Evolutionary conservation across 2,888 invertebrate genomes (phyloP).

Genomic region (Drosophila koepferae): DNA sequence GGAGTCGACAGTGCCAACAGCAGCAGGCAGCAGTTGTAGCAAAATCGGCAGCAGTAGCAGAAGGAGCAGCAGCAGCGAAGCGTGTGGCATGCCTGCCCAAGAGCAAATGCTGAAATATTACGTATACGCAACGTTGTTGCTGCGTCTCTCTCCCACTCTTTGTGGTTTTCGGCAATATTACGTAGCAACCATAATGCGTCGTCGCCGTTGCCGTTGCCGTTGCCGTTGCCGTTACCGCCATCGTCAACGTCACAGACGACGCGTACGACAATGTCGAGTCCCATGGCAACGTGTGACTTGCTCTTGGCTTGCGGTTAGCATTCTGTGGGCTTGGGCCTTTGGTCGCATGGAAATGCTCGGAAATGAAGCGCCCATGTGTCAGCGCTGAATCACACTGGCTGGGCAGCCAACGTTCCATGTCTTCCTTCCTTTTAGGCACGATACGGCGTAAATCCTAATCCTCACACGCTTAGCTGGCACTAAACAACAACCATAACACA

Average conservation of each 20-base stretch:
- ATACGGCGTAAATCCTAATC: slow-evolving; percentile 75
- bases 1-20: slow-evolving; percentile 28
- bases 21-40: slow-evolving; percentile 18
- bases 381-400: slow-evolving; percentile 40
- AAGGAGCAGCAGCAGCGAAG: slow-evolving; percentile 59
- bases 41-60: slow-evolving; percentile 22
- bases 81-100: slow-evolving; percentile 53
- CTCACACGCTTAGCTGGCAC: slow-evolving; percentile 68
- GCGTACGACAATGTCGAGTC: slow-evolving; percentile 62
- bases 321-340: slow-evolving; percentile 58
- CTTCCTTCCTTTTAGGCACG: slow-evolving; percentile 42
- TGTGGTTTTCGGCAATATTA: slow-evolving; percentile 28
- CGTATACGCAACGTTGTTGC: slow-evolving; percentile 72
- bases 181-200: slow-evolving; percentile 66
- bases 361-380: slow-evolving; percentile 71
- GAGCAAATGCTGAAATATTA: slow-evolving; percentile 77
- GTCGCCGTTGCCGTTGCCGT: slow-evolving; percentile 57
- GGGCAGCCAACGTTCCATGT: slow-evolving; percentile 15
- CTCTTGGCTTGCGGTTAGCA: slow-evolving; percentile 56
- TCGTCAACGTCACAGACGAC: slow-evolving; percentile 48
- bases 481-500: slow-evolving; percentile 30
- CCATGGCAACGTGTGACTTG: slow-evolving; percentile 65
- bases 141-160: slow-evolving; percentile 25
- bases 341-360: slow-evolving; percentile 58
- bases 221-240: slow-evolving; percentile 23